These are phyloP conservation scores for Phataginus tricuspis DNA, from an alignment of 2,797 vertebrate genomes.

Conservation along the genomic window DNA sequence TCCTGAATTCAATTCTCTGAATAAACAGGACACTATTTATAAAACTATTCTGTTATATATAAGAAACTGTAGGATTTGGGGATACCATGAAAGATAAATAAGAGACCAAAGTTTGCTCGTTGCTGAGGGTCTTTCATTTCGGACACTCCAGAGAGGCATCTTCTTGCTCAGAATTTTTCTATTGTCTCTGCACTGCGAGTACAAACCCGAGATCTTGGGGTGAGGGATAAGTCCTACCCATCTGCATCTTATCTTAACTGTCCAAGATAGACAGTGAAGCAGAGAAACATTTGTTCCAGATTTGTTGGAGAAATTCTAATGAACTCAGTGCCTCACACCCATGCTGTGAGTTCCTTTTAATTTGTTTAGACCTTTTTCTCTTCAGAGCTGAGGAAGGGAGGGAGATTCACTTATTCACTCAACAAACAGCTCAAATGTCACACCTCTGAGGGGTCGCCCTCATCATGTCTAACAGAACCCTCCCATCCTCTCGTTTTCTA, in stretches of 20 bases:
- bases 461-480: neutral
- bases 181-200: neutral
- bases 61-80: neutral
- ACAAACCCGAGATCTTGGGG: neutral
- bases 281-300: neutral
- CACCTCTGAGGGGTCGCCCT: neutral
- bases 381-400: neutral
- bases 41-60: neutral
- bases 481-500: neutral
- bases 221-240: neutral
- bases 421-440: neutral
- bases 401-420: neutral
- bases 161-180: neutral
- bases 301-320: neutral
- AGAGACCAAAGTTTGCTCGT: neutral
- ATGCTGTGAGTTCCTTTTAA: neutral
- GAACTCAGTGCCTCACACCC: neutral
- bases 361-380: neutral
- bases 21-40: neutral
- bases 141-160: neutral
- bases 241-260: slow-evolving; percentile 17
- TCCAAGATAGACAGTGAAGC: slow-evolving; percentile 15
- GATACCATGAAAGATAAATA: neutral
- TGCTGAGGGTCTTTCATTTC: neutral
- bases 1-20: neutral